Evolutionary conservation across 2,113 vertebrate species (phyloP).

Genomic region (Burhinus bistriatus): DNA sequence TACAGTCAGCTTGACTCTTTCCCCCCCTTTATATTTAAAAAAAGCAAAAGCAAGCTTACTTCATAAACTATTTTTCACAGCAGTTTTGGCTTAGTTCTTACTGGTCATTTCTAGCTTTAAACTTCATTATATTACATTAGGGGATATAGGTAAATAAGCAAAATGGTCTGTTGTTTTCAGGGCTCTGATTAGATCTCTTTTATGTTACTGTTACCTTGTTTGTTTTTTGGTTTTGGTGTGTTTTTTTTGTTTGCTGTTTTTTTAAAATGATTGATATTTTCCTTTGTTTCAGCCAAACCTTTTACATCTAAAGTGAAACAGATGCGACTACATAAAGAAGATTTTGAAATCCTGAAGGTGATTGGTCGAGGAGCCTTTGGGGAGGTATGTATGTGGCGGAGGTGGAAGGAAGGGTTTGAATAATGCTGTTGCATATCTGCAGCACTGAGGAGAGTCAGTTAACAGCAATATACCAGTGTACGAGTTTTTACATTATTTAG

Average conservation of each 20-base stretch:
- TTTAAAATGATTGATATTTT: slow-evolving; percentile 22
- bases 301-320: slow-evolving; percentile 98
- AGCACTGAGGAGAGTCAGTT: neutral
- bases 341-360: slow-evolving; percentile 99
- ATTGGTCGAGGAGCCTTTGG: slow-evolving; percentile 98
- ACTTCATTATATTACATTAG: neutral
- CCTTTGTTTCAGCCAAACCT: slow-evolving; percentile 87
- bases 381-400: slow-evolving; percentile 81
- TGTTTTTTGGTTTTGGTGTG: neutral
- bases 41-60: neutral
- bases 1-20: neutral
- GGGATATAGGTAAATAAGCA: neutral
- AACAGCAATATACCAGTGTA: neutral
- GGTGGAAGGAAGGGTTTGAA: neutral
- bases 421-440: neutral
- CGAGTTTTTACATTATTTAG: neutral
- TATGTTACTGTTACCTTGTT: neutral
- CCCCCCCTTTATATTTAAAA: neutral
- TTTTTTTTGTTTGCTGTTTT: neutral
- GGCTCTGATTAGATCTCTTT: neutral
- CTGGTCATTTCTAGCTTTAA: neutral
- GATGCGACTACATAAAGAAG: slow-evolving; percentile 97
- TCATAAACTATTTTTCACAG: neutral
- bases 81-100: neutral
- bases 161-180: neutral